Evolutionary conservation across 2,797 vertebrate species (phyloP).

Genomic region (Mormyrops boulengeri): DNA sequence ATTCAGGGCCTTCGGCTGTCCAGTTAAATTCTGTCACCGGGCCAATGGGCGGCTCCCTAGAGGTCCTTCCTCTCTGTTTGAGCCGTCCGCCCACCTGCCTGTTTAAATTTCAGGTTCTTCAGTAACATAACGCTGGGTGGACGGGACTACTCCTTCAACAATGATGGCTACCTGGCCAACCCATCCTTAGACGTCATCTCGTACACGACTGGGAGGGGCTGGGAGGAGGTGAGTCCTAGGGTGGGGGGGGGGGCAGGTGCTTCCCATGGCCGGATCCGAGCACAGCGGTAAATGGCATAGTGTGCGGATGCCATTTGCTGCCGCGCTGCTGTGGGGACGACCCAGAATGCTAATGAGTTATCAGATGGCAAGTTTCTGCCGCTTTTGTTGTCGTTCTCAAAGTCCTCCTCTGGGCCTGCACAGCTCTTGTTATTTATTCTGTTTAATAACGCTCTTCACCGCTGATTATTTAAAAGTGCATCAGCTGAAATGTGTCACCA

Average conservation of each 20-base stretch:
- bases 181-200: constrained; percentile 89
- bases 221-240: constrained; percentile 84
- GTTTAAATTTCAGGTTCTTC: constrained; percentile 73
- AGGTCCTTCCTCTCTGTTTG: not conserved
- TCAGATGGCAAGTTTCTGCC: not conserved
- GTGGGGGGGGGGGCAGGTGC: constrained; percentile 33
- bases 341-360: constrained; percentile 1
- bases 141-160: constrained; percentile 85
- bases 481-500: not conserved
- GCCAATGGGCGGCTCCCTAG: not conserved
- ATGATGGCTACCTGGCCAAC: constrained; percentile 84
- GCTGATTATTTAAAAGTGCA: constrained; percentile 14
- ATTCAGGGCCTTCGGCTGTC: not conserved
- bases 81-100: not conserved
- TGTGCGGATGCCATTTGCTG: not conserved
- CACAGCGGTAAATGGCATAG: not conserved
- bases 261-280: not conserved
- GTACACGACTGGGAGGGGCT: constrained; percentile 79
- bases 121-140: constrained; percentile 86
- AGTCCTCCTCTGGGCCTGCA: not conserved
- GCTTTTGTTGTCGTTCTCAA: not conserved
- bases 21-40: not conserved
- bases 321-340: not conserved
- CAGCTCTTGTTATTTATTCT: constrained; percentile 13
- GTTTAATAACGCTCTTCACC: not conserved